phyloP scores from a whole-genome alignment of 2,113 vertebrate genomes.

The Todiramphus saurophagus region DNA sequence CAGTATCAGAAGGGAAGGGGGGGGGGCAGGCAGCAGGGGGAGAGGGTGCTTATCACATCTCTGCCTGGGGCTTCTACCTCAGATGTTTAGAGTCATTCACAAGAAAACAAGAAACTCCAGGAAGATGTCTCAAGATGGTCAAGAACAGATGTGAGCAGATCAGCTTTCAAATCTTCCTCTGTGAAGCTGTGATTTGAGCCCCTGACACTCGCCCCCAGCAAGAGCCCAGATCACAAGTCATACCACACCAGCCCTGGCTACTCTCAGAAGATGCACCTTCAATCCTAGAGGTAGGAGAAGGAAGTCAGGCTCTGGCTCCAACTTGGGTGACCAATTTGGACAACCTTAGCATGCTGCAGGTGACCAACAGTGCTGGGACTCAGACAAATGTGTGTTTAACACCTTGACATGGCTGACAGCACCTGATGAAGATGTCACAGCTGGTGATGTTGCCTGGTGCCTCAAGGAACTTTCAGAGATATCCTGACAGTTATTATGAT shows the following conservation, averaged over 20 bases:
- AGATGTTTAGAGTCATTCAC: not conserved
- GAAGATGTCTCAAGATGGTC: not conserved
- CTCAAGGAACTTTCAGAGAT: not conserved
- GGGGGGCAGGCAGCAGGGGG: rapidly evolving
- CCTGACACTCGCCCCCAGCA: not conserved
- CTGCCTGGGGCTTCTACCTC: not conserved
- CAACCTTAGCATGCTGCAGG: not conserved
- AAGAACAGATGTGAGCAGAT: not conserved
- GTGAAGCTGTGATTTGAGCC: not conserved
- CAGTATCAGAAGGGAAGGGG: not conserved
- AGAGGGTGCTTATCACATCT: not conserved
- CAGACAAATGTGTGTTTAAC: not conserved
- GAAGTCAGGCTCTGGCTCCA: not conserved
- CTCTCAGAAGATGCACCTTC: not conserved
- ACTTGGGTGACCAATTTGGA: not conserved
- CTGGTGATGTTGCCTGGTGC: not conserved
- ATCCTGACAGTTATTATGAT: not conserved
- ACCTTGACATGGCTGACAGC: not conserved
- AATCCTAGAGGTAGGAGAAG: not conserved
- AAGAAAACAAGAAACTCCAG: not conserved
- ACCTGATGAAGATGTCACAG: not conserved
- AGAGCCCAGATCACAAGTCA: not conserved
- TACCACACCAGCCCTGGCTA: not conserved
- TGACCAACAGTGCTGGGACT: not conserved
- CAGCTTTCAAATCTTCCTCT: not conserved